These are phyloP conservation scores for Oncopeltus fasciatus DNA, from an alignment of 1,140 invertebrate genomes.

Conservation along the genomic window DNA sequence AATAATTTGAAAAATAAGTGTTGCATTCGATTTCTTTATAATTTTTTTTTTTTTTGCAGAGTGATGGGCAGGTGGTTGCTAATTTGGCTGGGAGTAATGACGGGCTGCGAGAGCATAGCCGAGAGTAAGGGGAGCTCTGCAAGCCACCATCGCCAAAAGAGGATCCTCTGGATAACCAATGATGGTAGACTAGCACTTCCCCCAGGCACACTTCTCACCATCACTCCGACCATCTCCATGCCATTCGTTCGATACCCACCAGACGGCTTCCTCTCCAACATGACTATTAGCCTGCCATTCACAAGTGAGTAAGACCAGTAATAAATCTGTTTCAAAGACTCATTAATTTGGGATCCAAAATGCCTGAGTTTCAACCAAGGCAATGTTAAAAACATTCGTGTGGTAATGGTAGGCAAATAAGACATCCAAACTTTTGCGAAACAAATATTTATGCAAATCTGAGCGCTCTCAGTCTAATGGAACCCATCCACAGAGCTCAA, in stretches of 20 bases:
- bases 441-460: too few species aligned
- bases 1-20: too few species aligned
- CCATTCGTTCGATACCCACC: constrained; percentile 70
- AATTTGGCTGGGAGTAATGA: not conserved
- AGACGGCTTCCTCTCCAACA: constrained; percentile 66
- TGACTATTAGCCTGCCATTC: constrained; percentile 73
- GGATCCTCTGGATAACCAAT: constrained; percentile 65
- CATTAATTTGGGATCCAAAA: too few species aligned
- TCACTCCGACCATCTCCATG: constrained; percentile 63
- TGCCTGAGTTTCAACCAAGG: too few species aligned
- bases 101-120: not conserved
- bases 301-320: constrained; percentile 67
- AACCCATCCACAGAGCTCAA: too few species aligned
- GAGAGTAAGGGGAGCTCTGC: constrained; percentile 24
- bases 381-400: too few species aligned
- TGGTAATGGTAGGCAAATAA: too few species aligned
- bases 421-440: too few species aligned
- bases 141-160: constrained; percentile 56
- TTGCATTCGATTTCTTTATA: too few species aligned
- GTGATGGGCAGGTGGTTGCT: not conserved
- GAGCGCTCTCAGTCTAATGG: too few species aligned
- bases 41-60: too few species aligned
- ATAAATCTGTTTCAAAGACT: too few species aligned
- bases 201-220: constrained; percentile 60
- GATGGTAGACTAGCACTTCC: constrained; percentile 65